phyloP scores from a whole-genome alignment of 2,113 vertebrate species.

The Burhinus oedicnemus region DNA sequence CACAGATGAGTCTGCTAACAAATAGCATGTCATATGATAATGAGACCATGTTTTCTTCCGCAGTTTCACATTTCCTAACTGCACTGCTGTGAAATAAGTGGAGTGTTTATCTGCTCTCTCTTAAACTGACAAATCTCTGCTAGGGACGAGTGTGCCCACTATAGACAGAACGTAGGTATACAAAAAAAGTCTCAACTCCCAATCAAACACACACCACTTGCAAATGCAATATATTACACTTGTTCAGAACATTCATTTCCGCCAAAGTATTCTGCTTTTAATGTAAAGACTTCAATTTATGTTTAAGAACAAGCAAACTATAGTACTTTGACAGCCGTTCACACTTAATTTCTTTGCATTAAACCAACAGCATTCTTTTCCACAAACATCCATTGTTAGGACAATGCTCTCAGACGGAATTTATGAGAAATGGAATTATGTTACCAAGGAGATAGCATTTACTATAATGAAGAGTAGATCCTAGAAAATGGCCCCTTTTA shows the following conservation, averaged over 20 bases:
- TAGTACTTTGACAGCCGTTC: conserved; percentile 80
- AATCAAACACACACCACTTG: conserved; percentile 36
- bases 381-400: conserved; percentile 86
- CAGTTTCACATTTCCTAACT: conserved; percentile 73
- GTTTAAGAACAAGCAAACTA: conserved; percentile 81
- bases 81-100: conserved; percentile 72
- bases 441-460: conserved; percentile 95
- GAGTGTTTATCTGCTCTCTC: conserved; percentile 65
- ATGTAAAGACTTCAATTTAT: conserved; percentile 80
- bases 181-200: conserved; percentile 41
- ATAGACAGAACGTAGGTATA: conserved; percentile 58
- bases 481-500: conserved; percentile 90
- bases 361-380: conserved; percentile 86
- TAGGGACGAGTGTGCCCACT: conserved; percentile 43
- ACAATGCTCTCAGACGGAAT: conserved; percentile 86
- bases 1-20: conserved; percentile 73
- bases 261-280: conserved; percentile 71
- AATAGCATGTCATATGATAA: conserved; percentile 73
- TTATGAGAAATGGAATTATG: conserved; percentile 92
- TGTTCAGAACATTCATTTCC: conserved; percentile 70
- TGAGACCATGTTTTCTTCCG: conserved; percentile 71
- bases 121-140: conserved; percentile 57
- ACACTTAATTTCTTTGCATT: conserved; percentile 84
- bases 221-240: conserved; percentile 63
- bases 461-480: conserved; percentile 92